phyloP scores from a whole-genome alignment of 1,140 invertebrate species.

The Nephotettix cincticeps region DNA sequence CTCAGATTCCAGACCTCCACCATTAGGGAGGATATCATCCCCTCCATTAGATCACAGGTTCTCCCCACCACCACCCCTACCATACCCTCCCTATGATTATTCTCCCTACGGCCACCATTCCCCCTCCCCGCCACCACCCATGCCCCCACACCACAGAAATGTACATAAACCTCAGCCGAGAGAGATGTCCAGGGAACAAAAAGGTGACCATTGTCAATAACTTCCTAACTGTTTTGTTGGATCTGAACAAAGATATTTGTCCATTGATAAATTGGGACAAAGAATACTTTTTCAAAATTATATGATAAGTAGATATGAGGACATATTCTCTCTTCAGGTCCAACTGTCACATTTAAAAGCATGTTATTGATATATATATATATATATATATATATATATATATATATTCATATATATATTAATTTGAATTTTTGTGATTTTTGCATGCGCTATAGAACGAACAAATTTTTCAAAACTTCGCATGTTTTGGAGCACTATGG shows the following conservation, averaged over 20 bases:
- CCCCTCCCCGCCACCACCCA: constrained; percentile 31
- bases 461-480: constrained; percentile 27
- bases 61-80: constrained; percentile 33
- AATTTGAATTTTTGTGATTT: constrained; percentile 8
- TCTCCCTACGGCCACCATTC: constrained; percentile 18
- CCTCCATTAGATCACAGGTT: constrained; percentile 49
- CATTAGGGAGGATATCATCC: constrained; percentile 62
- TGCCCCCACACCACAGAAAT: constrained; percentile 12
- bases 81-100: constrained; percentile 26
- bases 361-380: neutral
- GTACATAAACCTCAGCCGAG: constrained; percentile 32
- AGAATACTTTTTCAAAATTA: no score
- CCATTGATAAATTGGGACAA: no score
- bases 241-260: neutral
- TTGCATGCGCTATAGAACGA: constrained; percentile 10
- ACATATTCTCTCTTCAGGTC: no score
- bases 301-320: no score
- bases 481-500: constrained; percentile 26
- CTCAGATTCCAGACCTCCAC: constrained; percentile 53
- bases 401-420: neutral
- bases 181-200: constrained; percentile 26
- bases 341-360: neutral
- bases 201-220: constrained; percentile 30
- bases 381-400: neutral
- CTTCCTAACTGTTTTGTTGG: neutral